These are phyloP conservation scores for Coptodon bakossiorum DNA, from an alignment of 2,113 vertebrate genomes.

Conservation along the genomic window DNA sequence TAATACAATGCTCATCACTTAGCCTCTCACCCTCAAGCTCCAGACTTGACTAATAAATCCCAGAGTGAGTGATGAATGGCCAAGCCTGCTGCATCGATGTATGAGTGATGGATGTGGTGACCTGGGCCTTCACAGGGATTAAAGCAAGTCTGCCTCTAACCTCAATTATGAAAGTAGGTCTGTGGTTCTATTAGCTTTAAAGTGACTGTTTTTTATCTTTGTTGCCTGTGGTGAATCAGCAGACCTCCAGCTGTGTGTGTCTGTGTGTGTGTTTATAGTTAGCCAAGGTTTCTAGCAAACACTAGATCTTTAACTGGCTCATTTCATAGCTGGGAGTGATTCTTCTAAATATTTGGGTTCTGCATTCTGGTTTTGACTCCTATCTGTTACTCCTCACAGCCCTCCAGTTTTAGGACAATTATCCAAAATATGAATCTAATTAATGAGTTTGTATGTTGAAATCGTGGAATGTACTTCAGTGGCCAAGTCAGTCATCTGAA, in stretches of 20 bases:
- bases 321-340: neutral
- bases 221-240: neutral
- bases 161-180: conserved; percentile 46
- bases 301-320: neutral
- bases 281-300: neutral
- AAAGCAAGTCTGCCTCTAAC: conserved; percentile 36
- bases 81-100: conserved; percentile 18
- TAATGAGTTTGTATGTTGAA: neutral
- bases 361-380: neutral
- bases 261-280: neutral
- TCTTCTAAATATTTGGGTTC: neutral
- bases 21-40: conserved; percentile 43
- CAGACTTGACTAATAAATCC: conserved; percentile 57
- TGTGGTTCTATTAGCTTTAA: conserved; percentile 25
- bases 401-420: neutral
- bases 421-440: neutral
- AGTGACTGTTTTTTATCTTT: neutral
- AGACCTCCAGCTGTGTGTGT: neutral
- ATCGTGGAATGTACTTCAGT: neutral
- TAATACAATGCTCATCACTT: conserved; percentile 52
- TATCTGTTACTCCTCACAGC: neutral
- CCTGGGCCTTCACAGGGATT: conserved; percentile 26
- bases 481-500: neutral
- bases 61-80: conserved; percentile 52
- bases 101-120: conserved; percentile 37